Base-by-base conservation (phyloP, 2,888 invertebrate species). In the Drosophila sordidapex region DNA sequence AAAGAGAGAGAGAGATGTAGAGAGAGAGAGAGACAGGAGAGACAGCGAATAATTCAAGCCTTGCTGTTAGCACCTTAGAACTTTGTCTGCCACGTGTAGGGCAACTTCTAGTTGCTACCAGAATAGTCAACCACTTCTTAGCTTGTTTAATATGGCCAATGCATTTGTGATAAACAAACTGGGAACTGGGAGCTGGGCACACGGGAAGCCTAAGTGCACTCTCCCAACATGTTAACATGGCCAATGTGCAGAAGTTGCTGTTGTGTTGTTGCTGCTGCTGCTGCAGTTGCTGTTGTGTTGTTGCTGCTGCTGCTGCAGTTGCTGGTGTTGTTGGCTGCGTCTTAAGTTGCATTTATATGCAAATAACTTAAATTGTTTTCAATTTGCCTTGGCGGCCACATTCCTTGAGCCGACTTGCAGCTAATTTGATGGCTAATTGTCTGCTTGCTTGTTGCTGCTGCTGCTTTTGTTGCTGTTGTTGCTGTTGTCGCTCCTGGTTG, bases 361-460 rank as follows among this genome's bases (percentile, higher is more conserved):
- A 90, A 88, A 89, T 89, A 87, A 81, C 81, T 90, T 85, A 90
- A 88, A 89, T 89, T 90, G 90, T 90, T 90, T 90, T 90, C 85
- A 89, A 89, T 89, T 87, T 89, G 85, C 87, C 87, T 82, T 76
- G 81, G 89, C 78, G 74, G 64, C 70, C 75, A 68, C 89, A 89
- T 89, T 89, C 89, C 89, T 87, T 77, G 73, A 59, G 81, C 75
- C 75, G 72, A 89, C 74, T 81, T 81, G 85, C 82, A 76, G 85
- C 89, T 90, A 88, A 90, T 89, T 89, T 89, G 76, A 87, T 82
- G 82, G 87, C 89, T 89, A 89, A 89, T 89, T 89, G 89, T 87
- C 76, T 68, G 74, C 69, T 66, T 62, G 82, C 70, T 73, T 57
- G 70, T 63, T 54, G 77, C 11, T 67, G 74, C 36, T 54, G 64